phyloP scores from a whole-genome alignment of 2,113 vertebrate species.

The Paratilapia polleni region DNA sequence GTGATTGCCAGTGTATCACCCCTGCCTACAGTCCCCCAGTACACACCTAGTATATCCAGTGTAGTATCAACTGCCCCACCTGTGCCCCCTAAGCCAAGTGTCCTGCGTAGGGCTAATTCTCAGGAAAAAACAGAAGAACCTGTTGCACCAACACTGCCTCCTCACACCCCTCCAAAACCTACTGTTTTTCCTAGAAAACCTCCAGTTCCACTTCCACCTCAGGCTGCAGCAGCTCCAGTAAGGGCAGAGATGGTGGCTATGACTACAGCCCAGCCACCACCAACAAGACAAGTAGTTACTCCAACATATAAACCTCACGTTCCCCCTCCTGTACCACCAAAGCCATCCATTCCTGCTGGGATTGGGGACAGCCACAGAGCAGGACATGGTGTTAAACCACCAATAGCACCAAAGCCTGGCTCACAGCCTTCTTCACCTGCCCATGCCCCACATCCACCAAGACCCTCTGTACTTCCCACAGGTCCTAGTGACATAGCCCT shows the following conservation, averaged over 20 bases:
- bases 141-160: conserved; percentile 86
- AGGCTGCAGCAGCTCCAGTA: conserved; percentile 60
- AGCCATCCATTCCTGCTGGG: conserved; percentile 89
- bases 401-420: conserved; percentile 90
- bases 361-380: conserved; percentile 87
- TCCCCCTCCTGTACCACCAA: conserved; percentile 95
- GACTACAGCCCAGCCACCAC: conserved; percentile 65
- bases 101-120: conserved; percentile 85
- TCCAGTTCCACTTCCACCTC: conserved; percentile 79
- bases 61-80: conserved; percentile 81
- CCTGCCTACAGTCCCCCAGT: conserved; percentile 83
- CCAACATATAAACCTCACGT: conserved; percentile 81
- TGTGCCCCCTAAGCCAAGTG: conserved; percentile 84
- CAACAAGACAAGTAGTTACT: conserved; percentile 74
- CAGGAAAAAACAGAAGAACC: conserved; percentile 84
- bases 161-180: conserved; percentile 90
- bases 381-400: conserved; percentile 86
- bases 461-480: conserved; percentile 82
- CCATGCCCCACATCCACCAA: conserved; percentile 78
- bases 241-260: conserved; percentile 69
- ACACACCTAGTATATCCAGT: conserved; percentile 78
- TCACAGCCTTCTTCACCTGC: conserved; percentile 81
- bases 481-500: conserved; percentile 81
- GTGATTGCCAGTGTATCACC: conserved; percentile 71
- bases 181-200: conserved; percentile 87